These are phyloP conservation scores for Psittacula echo DNA, from an alignment of 2,797 vertebrate species.

Conservation along the genomic window DNA sequence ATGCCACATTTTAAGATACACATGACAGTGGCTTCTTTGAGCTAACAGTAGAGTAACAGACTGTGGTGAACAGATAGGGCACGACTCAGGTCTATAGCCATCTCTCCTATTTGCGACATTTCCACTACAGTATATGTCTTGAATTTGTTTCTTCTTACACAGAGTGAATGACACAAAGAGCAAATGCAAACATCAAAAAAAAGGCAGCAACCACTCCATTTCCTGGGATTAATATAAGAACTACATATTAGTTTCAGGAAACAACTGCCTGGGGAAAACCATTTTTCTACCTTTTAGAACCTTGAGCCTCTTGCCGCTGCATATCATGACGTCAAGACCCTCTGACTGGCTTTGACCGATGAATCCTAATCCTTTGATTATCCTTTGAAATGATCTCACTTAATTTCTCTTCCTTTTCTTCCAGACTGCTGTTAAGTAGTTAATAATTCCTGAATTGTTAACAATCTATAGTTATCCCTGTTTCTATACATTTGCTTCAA, in stretches of 20 bases:
- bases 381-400: background rate
- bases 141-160: background rate
- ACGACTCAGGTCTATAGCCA: background rate
- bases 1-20: background rate
- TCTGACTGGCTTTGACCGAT: background rate
- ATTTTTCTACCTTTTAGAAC: background rate
- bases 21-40: rapidly evolving
- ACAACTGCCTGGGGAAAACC: background rate
- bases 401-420: background rate
- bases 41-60: background rate
- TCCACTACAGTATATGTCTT: background rate
- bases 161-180: background rate
- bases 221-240: background rate
- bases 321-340: background rate
- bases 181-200: background rate
- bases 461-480: background rate
- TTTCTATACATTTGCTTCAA: background rate
- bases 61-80: background rate
- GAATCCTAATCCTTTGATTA: background rate
- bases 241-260: background rate
- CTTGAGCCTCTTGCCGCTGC: background rate
- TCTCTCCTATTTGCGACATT: background rate
- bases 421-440: background rate
- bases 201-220: background rate
- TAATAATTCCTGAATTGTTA: background rate